These are phyloP conservation scores for Eucriotettix oculatus DNA, from an alignment of 2,888 invertebrate genomes.

Conservation along the genomic window DNA sequence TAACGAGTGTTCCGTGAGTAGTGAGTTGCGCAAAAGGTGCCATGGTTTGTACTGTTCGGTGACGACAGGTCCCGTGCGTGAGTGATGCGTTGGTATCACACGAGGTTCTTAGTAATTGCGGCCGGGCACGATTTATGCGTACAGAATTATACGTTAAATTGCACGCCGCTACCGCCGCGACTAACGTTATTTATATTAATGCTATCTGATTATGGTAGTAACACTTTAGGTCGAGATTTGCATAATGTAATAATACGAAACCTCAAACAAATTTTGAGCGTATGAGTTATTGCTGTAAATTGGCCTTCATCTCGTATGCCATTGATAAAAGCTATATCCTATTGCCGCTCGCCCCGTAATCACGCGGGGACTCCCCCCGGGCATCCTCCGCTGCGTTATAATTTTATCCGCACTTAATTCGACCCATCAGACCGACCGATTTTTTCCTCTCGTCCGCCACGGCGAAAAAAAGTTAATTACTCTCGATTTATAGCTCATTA, in stretches of 20 bases:
- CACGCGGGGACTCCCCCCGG: neutral
- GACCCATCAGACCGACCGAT: neutral
- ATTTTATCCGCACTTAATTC: conserved; percentile 3
- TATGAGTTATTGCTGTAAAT: conserved; percentile 10
- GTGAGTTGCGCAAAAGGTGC: too few species aligned
- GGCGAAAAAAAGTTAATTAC: conserved; percentile 8
- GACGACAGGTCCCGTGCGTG: too few species aligned
- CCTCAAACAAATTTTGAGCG: conserved; percentile 5
- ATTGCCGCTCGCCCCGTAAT: neutral
- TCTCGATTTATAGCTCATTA: conserved; percentile 11
- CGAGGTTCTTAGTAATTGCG: too few species aligned
- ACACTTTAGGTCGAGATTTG: conserved; percentile 8
- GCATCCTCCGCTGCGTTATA: neutral
- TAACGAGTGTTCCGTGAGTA: too few species aligned
- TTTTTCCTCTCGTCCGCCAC: neutral
- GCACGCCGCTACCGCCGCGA: neutral
- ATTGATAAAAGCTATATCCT: conserved; percentile 3
- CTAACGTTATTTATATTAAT: conserved; percentile 3
- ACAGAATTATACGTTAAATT: too few species aligned
- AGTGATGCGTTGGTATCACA: too few species aligned
- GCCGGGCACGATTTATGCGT: too few species aligned
- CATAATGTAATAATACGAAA: conserved; percentile 11
- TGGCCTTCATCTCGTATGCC: conserved; percentile 8
- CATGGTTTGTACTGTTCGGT: too few species aligned
- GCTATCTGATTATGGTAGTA: conserved; percentile 1